A percentile compares a stretch with the other conserved stretches of the same genome.
These are phyloP conservation scores for Therioaphis trifolii DNA, from an alignment of 2,888 invertebrate genomes.

Conservation along the genomic window DNA sequence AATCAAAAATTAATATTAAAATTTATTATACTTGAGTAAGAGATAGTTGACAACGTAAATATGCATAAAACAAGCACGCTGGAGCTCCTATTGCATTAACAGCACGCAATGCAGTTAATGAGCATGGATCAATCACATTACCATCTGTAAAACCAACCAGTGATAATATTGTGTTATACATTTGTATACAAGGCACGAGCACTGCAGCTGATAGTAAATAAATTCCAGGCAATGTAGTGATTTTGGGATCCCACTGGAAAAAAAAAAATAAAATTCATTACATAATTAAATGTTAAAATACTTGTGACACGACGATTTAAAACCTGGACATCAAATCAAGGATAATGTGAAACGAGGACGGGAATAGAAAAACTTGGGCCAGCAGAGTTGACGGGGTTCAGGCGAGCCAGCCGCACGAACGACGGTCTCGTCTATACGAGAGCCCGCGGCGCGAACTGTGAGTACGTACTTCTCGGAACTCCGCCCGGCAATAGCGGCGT, in stretches of 20 bases:
- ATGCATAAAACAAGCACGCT: slow-evolving; percentile 47
- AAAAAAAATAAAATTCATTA: too few relatives aligned
- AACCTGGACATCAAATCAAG: too few relatives aligned
- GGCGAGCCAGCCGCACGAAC: too few relatives aligned
- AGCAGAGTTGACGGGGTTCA: too few relatives aligned
- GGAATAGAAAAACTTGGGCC: too few relatives aligned
- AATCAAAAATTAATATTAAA: not conserved
- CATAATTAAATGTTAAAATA: too few relatives aligned
- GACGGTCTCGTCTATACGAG: too few relatives aligned
- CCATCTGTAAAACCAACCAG: not conserved
- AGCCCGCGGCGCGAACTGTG: too few relatives aligned
- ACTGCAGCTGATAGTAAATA: slow-evolving; percentile 76
- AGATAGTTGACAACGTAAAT: slow-evolving; percentile 25
- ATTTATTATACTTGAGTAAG: slow-evolving; percentile 5
- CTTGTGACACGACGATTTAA: too few relatives aligned
- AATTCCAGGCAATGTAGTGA: slow-evolving; percentile 95
- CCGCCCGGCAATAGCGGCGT: slow-evolving; percentile 80
- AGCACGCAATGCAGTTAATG: slow-evolving; percentile 52
- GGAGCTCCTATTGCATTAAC: slow-evolving; percentile 58
- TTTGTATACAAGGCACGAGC: slow-evolving; percentile 44
- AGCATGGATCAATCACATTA: slow-evolving; percentile 47
- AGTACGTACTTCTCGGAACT: slow-evolving; percentile 76
- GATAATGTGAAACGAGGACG: too few relatives aligned
- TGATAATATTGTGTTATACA: slow-evolving; percentile 23
- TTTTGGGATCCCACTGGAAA: slow-evolving; percentile 91